phyloP scores from a whole-genome alignment of 2,888 invertebrate genomes.

The Drosophila longiperda region DNA sequence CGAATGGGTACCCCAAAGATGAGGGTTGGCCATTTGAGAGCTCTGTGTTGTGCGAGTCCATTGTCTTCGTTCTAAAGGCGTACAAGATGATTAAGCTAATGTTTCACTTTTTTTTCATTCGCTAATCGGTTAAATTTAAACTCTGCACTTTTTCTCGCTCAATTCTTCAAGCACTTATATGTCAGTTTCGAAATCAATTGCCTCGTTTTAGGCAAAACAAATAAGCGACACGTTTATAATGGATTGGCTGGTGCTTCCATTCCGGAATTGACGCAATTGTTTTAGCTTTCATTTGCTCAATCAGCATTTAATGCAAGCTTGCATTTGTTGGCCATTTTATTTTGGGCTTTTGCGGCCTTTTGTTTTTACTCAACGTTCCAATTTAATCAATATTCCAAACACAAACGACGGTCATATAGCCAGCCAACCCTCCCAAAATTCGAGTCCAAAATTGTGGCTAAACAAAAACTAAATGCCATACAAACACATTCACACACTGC shows the following conservation, averaged over 20 bases:
- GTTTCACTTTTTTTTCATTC: slow-evolving; percentile 50
- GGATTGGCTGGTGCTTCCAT: slow-evolving; percentile 38
- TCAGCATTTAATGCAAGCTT: slow-evolving; percentile 66
- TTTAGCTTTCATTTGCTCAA: slow-evolving; percentile 62
- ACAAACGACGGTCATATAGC: slow-evolving; percentile 54
- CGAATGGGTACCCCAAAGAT: slow-evolving; percentile 41
- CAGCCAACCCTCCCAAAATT: slow-evolving; percentile 8
- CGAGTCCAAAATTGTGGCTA: slow-evolving; percentile 57
- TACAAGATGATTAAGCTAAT: slow-evolving; percentile 73
- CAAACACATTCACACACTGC: slow-evolving; percentile 20
- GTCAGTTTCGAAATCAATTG: slow-evolving; percentile 38
- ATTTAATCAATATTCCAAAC: slow-evolving; percentile 76
- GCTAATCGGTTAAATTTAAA: slow-evolving; percentile 50
- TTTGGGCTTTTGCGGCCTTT: slow-evolving; percentile 36
- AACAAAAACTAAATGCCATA: slow-evolving; percentile 74
- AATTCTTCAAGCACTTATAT: slow-evolving; percentile 55
- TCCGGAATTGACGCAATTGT: slow-evolving; percentile 45
- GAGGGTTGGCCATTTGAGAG: slow-evolving; percentile 14
- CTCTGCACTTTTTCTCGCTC: slow-evolving; percentile 49
- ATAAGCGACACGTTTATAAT: slow-evolving; percentile 62
- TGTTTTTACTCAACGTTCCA: slow-evolving; percentile 43
- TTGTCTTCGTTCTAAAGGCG: slow-evolving; percentile 25
- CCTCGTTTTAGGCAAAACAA: slow-evolving; percentile 37
- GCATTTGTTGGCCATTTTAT: slow-evolving; percentile 51
- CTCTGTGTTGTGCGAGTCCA: slow-evolving; percentile 5